A percentile compares a stretch with the other conserved stretches of the same genome.
These are phyloP conservation scores for Polydrusus cervinus DNA, from an alignment of 2,888 invertebrate species.

Conservation along the genomic window DNA sequence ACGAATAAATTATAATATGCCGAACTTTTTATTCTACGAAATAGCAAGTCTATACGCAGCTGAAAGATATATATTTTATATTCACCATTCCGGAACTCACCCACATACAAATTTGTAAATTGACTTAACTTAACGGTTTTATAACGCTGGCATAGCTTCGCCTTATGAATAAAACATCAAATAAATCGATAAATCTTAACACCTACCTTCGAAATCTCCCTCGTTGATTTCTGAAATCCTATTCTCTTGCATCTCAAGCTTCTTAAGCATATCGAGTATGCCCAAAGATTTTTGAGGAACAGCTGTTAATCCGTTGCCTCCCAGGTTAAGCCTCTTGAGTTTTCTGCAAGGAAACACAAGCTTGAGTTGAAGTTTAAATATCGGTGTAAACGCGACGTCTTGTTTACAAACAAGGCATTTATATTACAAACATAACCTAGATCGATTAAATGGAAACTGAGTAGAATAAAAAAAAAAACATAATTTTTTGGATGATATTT, in stretches of 20 bases:
- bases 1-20: too few species aligned
- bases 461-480: too few species aligned
- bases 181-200: constrained; percentile 21
- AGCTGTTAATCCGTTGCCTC: constrained; percentile 85
- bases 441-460: too few species aligned
- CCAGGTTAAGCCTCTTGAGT: constrained; percentile 88
- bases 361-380: background rate
- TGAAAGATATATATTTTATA: too few species aligned
- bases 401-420: background rate
- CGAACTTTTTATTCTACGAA: too few species aligned
- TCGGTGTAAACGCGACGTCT: background rate
- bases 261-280: constrained; percentile 85
- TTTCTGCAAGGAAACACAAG: constrained; percentile 74
- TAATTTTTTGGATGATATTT: too few species aligned
- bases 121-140: background rate
- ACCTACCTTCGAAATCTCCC: constrained; percentile 89
- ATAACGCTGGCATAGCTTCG: background rate
- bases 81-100: too few species aligned
- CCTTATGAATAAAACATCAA: constrained; percentile 33
- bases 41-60: too few species aligned
- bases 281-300: constrained; percentile 89
- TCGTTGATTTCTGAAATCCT: constrained; percentile 84
- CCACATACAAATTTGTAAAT: background rate
- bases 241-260: constrained; percentile 92
- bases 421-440: background rate